A percentile compares a stretch with the other conserved stretches of the same genome.
Conservation (phyloP, 2,113 vertebrate genomes). For the Ovibos moschatus region DNA sequence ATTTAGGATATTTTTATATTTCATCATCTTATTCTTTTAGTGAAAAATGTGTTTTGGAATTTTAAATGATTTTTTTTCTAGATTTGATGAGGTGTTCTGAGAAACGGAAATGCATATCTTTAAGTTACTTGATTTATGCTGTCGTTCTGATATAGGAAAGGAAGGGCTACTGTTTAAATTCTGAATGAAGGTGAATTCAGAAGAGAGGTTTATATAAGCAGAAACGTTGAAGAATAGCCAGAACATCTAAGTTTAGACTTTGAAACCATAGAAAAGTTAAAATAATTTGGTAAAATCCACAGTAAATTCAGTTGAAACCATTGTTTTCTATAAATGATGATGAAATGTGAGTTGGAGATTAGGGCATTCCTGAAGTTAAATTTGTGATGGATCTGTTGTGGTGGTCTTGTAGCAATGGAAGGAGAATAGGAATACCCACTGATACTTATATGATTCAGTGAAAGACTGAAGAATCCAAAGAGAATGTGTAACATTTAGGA, state of each 20-base stretch:
- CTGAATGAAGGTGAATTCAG: constrained; percentile 19
- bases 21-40: neutral
- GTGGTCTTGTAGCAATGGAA: neutral
- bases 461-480: constrained; percentile 25
- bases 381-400: neutral
- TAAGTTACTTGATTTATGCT: constrained; percentile 28
- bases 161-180: constrained; percentile 22
- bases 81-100: neutral
- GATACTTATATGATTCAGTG: neutral
- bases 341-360: constrained; percentile 37
- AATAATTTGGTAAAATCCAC: constrained; percentile 58
- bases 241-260: constrained; percentile 22
- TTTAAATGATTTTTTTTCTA: neutral
- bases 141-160: neutral
- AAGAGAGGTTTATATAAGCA: neutral
- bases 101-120: neutral
- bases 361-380: neutral
- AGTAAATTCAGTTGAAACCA: constrained; percentile 4
- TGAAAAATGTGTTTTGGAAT: constrained; percentile 32
- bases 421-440: neutral
- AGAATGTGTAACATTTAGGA: constrained; percentile 46
- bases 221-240: constrained; percentile 52
- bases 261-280: constrained; percentile 64
- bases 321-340: constrained; percentile 48
- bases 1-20: constrained; percentile 15